A percentile compares a stretch with the other conserved stretches of the same genome.
These are phyloP conservation scores for Panthera leo DNA, from an alignment of 2,113 vertebrate species.

Conservation along the genomic window DNA sequence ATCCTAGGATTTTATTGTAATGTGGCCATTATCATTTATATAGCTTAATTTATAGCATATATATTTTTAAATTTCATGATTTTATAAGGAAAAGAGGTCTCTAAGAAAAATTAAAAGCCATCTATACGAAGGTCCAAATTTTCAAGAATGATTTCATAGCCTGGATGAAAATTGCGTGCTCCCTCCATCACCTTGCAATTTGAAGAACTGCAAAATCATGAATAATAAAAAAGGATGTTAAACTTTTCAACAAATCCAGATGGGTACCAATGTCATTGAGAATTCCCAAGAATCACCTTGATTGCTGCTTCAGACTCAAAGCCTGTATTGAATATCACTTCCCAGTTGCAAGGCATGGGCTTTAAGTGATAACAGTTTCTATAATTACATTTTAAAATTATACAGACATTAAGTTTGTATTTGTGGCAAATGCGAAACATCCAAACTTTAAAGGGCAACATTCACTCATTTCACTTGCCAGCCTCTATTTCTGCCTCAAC, in stretches of 20 bases:
- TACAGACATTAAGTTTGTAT: neutral
- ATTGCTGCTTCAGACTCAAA: constrained; percentile 46
- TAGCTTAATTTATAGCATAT: constrained; percentile 51
- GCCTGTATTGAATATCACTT: neutral
- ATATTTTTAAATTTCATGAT: constrained; percentile 20
- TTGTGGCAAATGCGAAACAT: constrained; percentile 40
- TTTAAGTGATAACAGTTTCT: constrained; percentile 36
- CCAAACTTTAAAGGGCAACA: constrained; percentile 16
- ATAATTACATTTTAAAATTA: constrained; percentile 41
- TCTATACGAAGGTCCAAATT: constrained; percentile 66
- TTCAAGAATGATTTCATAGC: constrained; percentile 65
- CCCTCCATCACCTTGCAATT: constrained; percentile 54
- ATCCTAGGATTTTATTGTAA: constrained; percentile 50
- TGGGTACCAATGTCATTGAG: constrained; percentile 67
- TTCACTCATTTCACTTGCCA: neutral
- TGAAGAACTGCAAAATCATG: constrained; percentile 75
- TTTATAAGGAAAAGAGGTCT: constrained; percentile 8
- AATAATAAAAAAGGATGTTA: constrained; percentile 72
- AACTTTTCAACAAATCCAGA: constrained; percentile 66
- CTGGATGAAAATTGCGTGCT: constrained; percentile 68
- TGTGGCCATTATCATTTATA: constrained; percentile 30
- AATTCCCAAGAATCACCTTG: constrained; percentile 65
- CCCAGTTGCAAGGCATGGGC: neutral
- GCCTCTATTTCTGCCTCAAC: neutral
- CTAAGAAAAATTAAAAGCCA: constrained; percentile 64